A percentile compares a stretch with the other conserved stretches of the same genome.
Conservation (phyloP, 2,888 invertebrate genomes). For the Drosophila helvetica region DNA sequence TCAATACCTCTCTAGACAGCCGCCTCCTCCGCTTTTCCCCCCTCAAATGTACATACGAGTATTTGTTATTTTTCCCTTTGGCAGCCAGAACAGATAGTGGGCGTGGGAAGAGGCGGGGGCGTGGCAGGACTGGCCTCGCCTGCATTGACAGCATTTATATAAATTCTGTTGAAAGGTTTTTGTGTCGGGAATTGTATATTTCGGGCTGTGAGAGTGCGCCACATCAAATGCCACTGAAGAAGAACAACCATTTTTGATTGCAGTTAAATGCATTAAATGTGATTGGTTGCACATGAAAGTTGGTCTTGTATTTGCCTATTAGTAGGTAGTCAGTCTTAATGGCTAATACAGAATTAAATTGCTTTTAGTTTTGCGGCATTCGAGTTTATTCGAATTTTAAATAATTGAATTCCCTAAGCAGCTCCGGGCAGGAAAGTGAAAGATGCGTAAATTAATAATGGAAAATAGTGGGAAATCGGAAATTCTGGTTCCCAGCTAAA, state of each 20-base stretch:
- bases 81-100: slow-evolving; percentile 49
- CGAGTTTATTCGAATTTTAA: slow-evolving; percentile 6
- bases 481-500: not conserved
- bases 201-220: too few relatives aligned
- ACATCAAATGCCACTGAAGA: slow-evolving; percentile 52
- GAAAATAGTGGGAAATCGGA: slow-evolving; percentile 23
- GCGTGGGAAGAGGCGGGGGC: slow-evolving; percentile 52
- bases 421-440: not conserved
- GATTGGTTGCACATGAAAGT: slow-evolving; percentile 41
- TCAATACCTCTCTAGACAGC: slow-evolving; percentile 54
- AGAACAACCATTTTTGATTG: slow-evolving; percentile 63
- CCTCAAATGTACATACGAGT: slow-evolving; percentile 46
- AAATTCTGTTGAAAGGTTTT: slow-evolving; percentile 46
- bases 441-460: slow-evolving; percentile 28
- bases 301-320: slow-evolving; percentile 12
- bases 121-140: slow-evolving; percentile 47
- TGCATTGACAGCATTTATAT: slow-evolving; percentile 56
- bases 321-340: slow-evolving; percentile 28
- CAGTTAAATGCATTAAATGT: slow-evolving; percentile 77
- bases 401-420: slow-evolving; percentile 33
- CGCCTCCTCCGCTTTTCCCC: slow-evolving; percentile 4
- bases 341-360: slow-evolving; percentile 52
- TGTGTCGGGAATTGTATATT: slow-evolving; percentile 1
- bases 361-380: slow-evolving; percentile 42
- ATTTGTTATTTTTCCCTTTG: slow-evolving; percentile 53